A percentile compares a stretch with the other conserved stretches of the same genome.
Evolutionary conservation across 2,113 vertebrate species (phyloP).

Genomic region (Reinhardtius hippoglossoides): DNA sequence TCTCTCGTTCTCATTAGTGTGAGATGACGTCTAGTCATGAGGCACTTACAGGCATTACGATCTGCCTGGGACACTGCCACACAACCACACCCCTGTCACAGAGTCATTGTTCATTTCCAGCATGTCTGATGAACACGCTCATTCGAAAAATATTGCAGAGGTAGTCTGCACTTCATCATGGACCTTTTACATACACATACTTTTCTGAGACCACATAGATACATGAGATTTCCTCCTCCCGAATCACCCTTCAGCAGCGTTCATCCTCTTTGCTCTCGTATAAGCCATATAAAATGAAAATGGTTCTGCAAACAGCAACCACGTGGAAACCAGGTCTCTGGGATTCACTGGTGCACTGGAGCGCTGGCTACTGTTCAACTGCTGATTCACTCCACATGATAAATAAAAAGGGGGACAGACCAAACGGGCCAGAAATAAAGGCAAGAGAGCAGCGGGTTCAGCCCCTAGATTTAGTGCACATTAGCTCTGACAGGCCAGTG

Average conservation of each 20-base stretch:
- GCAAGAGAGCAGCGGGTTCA: conserved; percentile 54
- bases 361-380: conserved; percentile 55
- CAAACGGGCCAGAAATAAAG: conserved; percentile 49
- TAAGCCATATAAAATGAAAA: conserved; percentile 21
- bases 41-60: conserved; percentile 26
- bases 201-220: conserved; percentile 19
- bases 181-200: background rate
- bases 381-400: conserved; percentile 63
- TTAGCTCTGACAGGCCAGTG: conserved; percentile 17
- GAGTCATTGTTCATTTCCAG: conserved; percentile 42
- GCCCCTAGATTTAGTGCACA: conserved; percentile 40
- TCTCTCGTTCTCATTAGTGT: conserved; percentile 26
- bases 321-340: conserved; percentile 42
- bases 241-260: background rate
- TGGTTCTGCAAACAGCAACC: conserved; percentile 53
- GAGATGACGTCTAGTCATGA: conserved; percentile 43
- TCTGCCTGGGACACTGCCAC: conserved; percentile 25
- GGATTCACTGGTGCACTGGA: conserved; percentile 47
- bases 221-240: conserved; percentile 1
- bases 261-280: background rate
- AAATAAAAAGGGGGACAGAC: conserved; percentile 43
- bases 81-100: conserved; percentile 44
- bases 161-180: background rate
- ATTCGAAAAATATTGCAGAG: conserved; percentile 21
- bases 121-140: background rate